Conservation (phyloP, 2,888 invertebrate species). For the Piscicola geometra region DNA sequence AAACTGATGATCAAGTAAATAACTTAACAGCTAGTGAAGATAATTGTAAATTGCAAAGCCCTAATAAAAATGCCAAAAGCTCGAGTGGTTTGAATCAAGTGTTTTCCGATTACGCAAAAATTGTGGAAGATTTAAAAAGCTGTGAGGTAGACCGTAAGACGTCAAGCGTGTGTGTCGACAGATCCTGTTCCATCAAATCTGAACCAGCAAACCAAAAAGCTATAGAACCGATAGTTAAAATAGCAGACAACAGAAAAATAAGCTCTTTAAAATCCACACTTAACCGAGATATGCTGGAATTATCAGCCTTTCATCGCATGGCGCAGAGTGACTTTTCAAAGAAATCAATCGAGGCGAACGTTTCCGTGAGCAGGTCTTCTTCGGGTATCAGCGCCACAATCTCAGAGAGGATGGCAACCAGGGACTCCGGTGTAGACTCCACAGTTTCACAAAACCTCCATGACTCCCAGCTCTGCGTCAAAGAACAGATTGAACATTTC, state of each 20-base stretch:
- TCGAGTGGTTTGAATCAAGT: background rate
- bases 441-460: slow-evolving; percentile 34
- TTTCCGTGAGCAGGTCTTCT: slow-evolving; percentile 21
- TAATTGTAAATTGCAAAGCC: background rate
- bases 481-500: slow-evolving; percentile 2
- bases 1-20: background rate
- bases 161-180: background rate
- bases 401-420: slow-evolving; percentile 5
- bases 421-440: slow-evolving; percentile 39
- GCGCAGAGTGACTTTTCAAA: background rate
- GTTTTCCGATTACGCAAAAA: background rate
- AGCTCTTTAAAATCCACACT: background rate
- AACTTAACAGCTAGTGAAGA: background rate
- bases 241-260: background rate
- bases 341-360: background rate
- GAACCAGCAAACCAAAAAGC: background rate
- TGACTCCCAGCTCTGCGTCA: slow-evolving; percentile 28
- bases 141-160: background rate
- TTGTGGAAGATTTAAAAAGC: background rate
- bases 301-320: background rate
- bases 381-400: slow-evolving; percentile 20
- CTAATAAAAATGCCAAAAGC: background rate
- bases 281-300: background rate
- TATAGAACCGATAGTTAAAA: background rate
- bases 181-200: background rate